phyloP scores from a whole-genome alignment of 2,888 invertebrate species.

The Scotopteryx bipunctaria region DNA sequence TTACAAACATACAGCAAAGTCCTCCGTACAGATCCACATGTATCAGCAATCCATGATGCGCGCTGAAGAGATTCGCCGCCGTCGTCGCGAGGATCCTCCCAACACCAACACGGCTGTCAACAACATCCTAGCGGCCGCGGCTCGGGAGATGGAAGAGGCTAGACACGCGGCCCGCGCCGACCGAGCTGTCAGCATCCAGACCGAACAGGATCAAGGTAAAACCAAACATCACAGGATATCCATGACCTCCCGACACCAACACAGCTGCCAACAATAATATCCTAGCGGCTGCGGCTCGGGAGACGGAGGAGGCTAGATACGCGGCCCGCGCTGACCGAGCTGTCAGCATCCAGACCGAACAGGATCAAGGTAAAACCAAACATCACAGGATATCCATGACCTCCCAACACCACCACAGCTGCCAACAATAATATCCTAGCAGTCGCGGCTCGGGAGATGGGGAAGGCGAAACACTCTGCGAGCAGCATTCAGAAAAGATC shows the following conservation, averaged over 20 bases:
- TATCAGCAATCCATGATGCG: slow-evolving; percentile 82
- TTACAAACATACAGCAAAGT: background rate
- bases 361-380: slow-evolving; percentile 56
- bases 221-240: no score
- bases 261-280: slow-evolving; percentile 80
- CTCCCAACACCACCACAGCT: slow-evolving; percentile 73
- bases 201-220: slow-evolving; percentile 67
- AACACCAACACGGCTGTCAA: slow-evolving; percentile 76
- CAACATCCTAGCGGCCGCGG: slow-evolving; percentile 77
- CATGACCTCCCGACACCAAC: slow-evolving; percentile 63
- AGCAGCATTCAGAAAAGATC: no score
- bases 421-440: slow-evolving; percentile 79
- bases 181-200: slow-evolving; percentile 69
- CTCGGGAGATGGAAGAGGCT: slow-evolving; percentile 77
- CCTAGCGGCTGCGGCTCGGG: slow-evolving; percentile 75
- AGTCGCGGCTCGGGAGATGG: slow-evolving; percentile 78
- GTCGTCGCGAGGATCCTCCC: slow-evolving; percentile 69
- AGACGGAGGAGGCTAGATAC: slow-evolving; percentile 74
- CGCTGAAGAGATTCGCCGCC: slow-evolving; percentile 71
- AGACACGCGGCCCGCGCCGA: slow-evolving; percentile 55
- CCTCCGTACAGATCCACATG: slow-evolving; percentile 68
- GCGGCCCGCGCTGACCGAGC: slow-evolving; percentile 51
- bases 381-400: slow-evolving; percentile 14
- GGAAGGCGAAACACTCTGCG: no score
- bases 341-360: slow-evolving; percentile 74